phyloP scores from a whole-genome alignment of 2,888 invertebrate genomes.

The Ferrisia virgata region DNA sequence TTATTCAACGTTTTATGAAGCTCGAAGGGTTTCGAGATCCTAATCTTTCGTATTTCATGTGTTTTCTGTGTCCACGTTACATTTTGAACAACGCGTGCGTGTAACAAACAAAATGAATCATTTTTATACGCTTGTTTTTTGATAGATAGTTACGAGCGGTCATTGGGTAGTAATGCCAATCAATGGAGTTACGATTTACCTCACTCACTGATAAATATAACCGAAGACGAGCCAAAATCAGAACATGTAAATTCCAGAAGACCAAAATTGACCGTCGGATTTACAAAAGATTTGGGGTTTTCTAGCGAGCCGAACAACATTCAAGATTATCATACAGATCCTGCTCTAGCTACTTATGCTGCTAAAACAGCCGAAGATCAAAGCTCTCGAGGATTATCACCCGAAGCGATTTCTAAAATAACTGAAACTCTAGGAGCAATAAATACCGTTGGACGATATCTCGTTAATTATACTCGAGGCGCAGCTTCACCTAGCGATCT shows the following conservation, averaged over 20 bases:
- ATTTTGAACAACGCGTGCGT: background rate
- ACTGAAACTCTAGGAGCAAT: constrained; percentile 71
- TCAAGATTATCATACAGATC: background rate
- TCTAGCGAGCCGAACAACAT: background rate
- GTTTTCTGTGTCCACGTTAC: no score
- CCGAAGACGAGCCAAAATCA: background rate
- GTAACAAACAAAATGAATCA: background rate
- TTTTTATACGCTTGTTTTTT: constrained; percentile 13
- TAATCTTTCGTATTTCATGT: no score
- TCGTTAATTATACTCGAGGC: constrained; percentile 73
- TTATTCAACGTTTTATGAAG: no score
- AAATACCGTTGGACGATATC: constrained; percentile 79
- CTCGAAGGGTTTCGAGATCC: no score
- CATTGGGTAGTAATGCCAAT: background rate
- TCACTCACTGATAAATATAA: constrained; percentile 39
- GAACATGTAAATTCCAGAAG: background rate
- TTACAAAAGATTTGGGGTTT: constrained; percentile 19
- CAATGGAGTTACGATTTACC: constrained; percentile 42
- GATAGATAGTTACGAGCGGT: background rate
- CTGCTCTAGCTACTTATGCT: background rate
- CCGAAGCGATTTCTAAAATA: constrained; percentile 55
- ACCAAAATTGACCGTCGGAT: constrained; percentile 28
- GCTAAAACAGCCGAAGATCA: background rate
- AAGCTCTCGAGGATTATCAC: constrained; percentile 49
- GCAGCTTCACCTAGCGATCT: constrained; percentile 35